phyloP scores from a whole-genome alignment of 2,888 invertebrate species.

The Epinotia ramella region DNA sequence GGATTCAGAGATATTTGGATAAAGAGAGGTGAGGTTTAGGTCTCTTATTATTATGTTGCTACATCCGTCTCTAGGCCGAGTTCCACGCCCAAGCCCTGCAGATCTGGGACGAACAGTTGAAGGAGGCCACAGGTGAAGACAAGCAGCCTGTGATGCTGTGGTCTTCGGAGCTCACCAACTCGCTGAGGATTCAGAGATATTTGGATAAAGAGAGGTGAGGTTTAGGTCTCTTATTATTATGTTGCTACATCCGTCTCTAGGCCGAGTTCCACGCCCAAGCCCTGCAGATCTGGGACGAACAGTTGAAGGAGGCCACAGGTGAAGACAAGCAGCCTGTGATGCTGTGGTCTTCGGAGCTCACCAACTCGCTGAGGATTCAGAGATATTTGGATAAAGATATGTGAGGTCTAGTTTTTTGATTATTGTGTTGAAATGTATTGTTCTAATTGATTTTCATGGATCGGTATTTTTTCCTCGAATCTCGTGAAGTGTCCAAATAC shows the following conservation, averaged over 20 bases:
- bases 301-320: constrained; percentile 63
- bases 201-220: constrained; percentile 87
- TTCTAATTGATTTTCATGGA: too few relatives aligned
- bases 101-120: constrained; percentile 84
- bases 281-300: constrained; percentile 85
- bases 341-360: constrained; percentile 93
- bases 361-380: constrained; percentile 86
- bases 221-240: background rate
- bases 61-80: constrained; percentile 89
- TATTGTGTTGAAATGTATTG: too few relatives aligned
- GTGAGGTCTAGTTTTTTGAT: constrained; percentile 56
- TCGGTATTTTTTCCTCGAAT: too few relatives aligned
- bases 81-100: constrained; percentile 87
- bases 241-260: constrained; percentile 90
- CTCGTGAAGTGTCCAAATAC: too few relatives aligned
- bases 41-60: too few relatives aligned
- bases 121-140: constrained; percentile 61
- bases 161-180: constrained; percentile 92
- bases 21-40: constrained; percentile 83
- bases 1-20: constrained; percentile 86
- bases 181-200: constrained; percentile 85
- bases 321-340: constrained; percentile 80
- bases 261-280: constrained; percentile 88
- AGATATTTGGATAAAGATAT: constrained; percentile 88
- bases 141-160: constrained; percentile 87